phyloP scores from a whole-genome alignment of 2,888 invertebrate genomes.

The Stenolophus ochropezus region DNA sequence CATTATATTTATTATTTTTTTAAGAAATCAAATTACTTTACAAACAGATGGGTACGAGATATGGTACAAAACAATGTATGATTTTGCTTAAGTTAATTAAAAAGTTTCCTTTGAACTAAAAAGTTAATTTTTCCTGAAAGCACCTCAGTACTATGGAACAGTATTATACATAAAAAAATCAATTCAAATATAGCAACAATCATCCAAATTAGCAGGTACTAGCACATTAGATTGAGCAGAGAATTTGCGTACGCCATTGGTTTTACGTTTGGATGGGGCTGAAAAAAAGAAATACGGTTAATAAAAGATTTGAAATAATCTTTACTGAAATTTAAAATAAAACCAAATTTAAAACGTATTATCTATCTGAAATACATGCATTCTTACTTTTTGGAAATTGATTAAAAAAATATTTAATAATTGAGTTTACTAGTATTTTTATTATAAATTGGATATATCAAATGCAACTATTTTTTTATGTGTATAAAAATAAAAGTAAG shows the following conservation, averaged over 20 bases:
- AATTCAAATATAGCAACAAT: constrained; percentile 35
- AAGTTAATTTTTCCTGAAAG: constrained; percentile 22
- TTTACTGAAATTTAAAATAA: too few relatives aligned
- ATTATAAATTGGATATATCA: too few relatives aligned
- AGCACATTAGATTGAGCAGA: constrained; percentile 85
- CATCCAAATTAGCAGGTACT: constrained; percentile 72
- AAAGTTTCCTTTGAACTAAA: not conserved
- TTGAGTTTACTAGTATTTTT: too few relatives aligned
- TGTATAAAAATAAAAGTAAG: too few relatives aligned
- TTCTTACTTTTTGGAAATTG: too few relatives aligned
- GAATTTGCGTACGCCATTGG: constrained; percentile 98
- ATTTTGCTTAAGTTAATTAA: constrained; percentile 3
- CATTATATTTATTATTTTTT: constrained; percentile 7
- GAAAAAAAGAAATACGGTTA: constrained; percentile 67
- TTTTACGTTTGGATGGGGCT: constrained; percentile 97
- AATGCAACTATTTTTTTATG: too few relatives aligned
- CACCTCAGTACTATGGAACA: constrained; percentile 28
- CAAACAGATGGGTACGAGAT: not conserved
- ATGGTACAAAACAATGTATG: constrained; percentile 8
- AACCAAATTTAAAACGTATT: too few relatives aligned
- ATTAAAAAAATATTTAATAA: too few relatives aligned
- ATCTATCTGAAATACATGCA: too few relatives aligned
- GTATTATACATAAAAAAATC: constrained; percentile 32
- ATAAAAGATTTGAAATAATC: too few relatives aligned
- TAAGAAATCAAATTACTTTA: constrained; percentile 29